Evolutionary conservation across 35 echinoderm and acorn worm species (phyloP).

Genomic region (Ophioderma brevispina): DNA sequence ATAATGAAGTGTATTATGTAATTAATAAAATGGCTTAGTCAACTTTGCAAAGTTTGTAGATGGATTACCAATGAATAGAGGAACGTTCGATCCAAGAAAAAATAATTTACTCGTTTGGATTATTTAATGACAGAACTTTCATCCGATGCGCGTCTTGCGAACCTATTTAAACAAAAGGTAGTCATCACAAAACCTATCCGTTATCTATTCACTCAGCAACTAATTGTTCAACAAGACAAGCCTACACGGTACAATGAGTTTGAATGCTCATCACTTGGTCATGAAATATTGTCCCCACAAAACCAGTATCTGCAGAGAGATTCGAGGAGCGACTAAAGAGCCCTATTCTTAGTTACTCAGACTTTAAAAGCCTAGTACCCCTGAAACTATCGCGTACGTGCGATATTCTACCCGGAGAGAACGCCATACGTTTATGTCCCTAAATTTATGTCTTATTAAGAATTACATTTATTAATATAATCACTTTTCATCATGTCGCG

Average conservation of each 20-base stretch:
- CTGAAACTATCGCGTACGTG: conserved; percentile 15
- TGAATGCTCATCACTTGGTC: conserved; percentile 58
- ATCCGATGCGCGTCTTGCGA: too few relatives aligned
- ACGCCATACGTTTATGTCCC: conserved; percentile 23
- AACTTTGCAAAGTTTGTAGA: too few relatives aligned
- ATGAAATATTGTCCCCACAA: conserved; percentile 36
- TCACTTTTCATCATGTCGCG: conserved; percentile 37
- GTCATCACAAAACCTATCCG: too few relatives aligned
- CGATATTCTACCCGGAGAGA: conserved; percentile 27
- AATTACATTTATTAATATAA: background rate
- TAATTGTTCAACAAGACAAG: too few relatives aligned
- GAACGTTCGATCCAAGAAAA: too few relatives aligned
- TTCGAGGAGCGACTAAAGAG: conserved; percentile 30
- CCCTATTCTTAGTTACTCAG: conserved; percentile 46
- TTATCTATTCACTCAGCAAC: too few relatives aligned
- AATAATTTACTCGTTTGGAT: too few relatives aligned
- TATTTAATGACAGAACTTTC: too few relatives aligned
- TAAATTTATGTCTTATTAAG: conserved; percentile 3
- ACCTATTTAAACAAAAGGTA: too few relatives aligned
- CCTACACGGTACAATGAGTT: conserved; percentile 61
- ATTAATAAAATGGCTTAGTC: too few relatives aligned
- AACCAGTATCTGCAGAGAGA: conserved; percentile 29
- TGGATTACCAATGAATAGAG: too few relatives aligned
- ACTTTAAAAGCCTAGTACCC: conserved; percentile 39
- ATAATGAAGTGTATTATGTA: too few relatives aligned